phyloP scores from a whole-genome alignment of 2,797 vertebrate genomes.

The Cetoscarus ocellatus region DNA sequence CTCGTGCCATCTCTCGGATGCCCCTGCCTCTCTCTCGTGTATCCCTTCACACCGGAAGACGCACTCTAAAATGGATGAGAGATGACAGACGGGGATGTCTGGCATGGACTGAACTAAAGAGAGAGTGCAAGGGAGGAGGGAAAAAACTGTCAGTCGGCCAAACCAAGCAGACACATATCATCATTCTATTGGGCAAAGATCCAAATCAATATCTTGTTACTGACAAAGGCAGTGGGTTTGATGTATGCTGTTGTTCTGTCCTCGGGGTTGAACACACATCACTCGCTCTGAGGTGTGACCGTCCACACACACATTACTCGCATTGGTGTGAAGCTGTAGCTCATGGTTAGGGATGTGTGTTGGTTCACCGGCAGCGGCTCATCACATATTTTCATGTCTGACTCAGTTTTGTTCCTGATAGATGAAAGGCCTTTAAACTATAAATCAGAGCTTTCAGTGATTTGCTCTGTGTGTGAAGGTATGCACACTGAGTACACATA shows the following conservation, averaged over 20 bases:
- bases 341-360: slow-evolving; percentile 21
- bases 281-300: slow-evolving; percentile 21
- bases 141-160: slow-evolving; percentile 55
- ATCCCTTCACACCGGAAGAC: slow-evolving; percentile 55
- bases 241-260: slow-evolving; percentile 55
- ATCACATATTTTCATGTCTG: slow-evolving; percentile 36
- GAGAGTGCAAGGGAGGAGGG: slow-evolving; percentile 10
- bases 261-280: slow-evolving; percentile 55
- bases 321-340: too few species aligned
- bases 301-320: slow-evolving; percentile 13
- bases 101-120: slow-evolving; percentile 38
- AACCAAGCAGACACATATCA: slow-evolving; percentile 59
- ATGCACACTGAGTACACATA: background rate
- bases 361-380: slow-evolving; percentile 30
- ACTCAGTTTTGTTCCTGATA: slow-evolving; percentile 37
- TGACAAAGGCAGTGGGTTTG: slow-evolving; percentile 49
- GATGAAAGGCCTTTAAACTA: slow-evolving; percentile 37
- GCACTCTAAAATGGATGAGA: slow-evolving; percentile 59
- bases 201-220: slow-evolving; percentile 72
- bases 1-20: slow-evolving; percentile 66
- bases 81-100: slow-evolving; percentile 64
- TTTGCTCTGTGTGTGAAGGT: slow-evolving; percentile 24
- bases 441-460: slow-evolving; percentile 32
- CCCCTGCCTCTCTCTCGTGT: slow-evolving; percentile 56
- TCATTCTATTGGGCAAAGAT: slow-evolving; percentile 50